Evolutionary conservation across 2,888 invertebrate species (phyloP), one percentile per base, ranked within the genome.

Genomic region (Eudasyphora cyanicolor): DNA sequence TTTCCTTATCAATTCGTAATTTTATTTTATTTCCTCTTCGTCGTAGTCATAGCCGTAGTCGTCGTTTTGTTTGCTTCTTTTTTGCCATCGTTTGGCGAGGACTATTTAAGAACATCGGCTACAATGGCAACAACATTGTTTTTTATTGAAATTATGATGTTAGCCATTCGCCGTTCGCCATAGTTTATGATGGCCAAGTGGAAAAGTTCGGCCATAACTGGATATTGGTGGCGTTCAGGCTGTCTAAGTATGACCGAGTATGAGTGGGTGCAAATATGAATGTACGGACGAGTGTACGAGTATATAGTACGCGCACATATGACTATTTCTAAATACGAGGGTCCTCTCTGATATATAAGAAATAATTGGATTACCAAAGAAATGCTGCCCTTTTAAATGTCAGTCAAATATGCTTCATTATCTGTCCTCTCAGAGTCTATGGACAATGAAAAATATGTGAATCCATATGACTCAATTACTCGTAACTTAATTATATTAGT

Each of bases 111-210:
- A 42, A 67, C 35, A 35, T 64, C 64, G 67, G 17, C 67, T 42
- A 42, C 27, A 21, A 21, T 57, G 57, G 27, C 24, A 57, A 45
- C 45, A 60, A 67, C 19, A 64, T 35, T 64, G 35, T 38, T 64
- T 64, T 27, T 38, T 64, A 64, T 64, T 19, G 64, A 64, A 64
- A 64, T 64, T 35, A 62, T 64, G 38, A 67, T 67, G 67, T 42
- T 42, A 12, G n/a, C 24, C n/a, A n/a, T n/a, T n/a, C n/a, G n/a
- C n/a, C n/a, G n/a, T n/a, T n/a, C 38, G 10, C 17, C 21, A 24
- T 67, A 42, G 67, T 67, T 38, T 67, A 67, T 29, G 21, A 67
- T 42, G 67, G 42, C 67, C 24, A 67, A 67, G 67, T 67, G 42
- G 67, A 67, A 67, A 67, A 67, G 67, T 67, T 67, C 24, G 67